Evolutionary conservation across 2,113 vertebrate species (phyloP), one percentile per base, ranked within the genome.

Genomic region (Tetrao urogallus): DNA sequence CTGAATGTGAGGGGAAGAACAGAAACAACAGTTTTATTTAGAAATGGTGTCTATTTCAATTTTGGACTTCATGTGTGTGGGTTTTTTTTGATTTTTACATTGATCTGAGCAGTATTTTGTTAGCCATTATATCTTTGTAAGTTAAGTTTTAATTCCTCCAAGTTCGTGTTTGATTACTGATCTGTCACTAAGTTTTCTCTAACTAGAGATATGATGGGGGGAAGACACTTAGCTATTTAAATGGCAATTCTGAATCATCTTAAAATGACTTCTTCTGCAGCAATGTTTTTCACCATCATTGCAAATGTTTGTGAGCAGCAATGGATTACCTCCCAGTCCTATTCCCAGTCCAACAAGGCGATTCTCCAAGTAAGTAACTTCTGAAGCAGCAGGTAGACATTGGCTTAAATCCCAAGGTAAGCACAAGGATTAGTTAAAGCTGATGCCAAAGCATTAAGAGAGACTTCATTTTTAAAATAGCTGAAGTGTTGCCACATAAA

Each of bases 201-300:
- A 76, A 48, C 5, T 58, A 20, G 22, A 4, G 6, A 4, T 87
- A 64, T 8, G 65, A 67, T 64, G 65, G 24, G 73, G 52, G 12
- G 7, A 34, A 25, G 19, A 20, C 56, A 54, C 28, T 13, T 48
- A 12, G 43, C 4, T 86, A 15, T 71, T 64, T 86, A 58, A 75
- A 75, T 61, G 40, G 56, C 63, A 85, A n/a, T 40, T 85, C 66
- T 88, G 54, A 94, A 42, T 13, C 50, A 6, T 75, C 22, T 91
- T 80, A 22, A 69, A 86, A 30, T 78, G 40, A 18, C 88, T 75
- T 80, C 84, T 91, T 93, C 82, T 95, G 52, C 92, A 99, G 98
- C 99, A 99, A 96, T 99, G 99, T 92, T 99, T 99, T 95, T 99
- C 99, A 77, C 99, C 99, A 28, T 99, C 99, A 28, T 97, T 99